A percentile compares a stretch with the other conserved stretches of the same genome.
Evolutionary conservation across 2,113 vertebrate genomes (phyloP).

Genomic region (Cryptotis parvus): DNA sequence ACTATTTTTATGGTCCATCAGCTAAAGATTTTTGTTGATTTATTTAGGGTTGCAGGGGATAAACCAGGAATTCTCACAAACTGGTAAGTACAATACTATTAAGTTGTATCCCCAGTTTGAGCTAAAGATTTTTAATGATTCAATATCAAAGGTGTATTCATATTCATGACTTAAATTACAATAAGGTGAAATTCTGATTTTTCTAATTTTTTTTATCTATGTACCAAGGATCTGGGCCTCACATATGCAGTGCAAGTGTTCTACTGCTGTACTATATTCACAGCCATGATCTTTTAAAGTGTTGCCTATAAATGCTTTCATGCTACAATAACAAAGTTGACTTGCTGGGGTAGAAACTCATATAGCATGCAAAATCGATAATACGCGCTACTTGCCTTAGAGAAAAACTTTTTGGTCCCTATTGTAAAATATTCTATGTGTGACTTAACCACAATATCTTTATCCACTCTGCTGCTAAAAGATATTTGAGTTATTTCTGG

Average conservation of each 20-base stretch:
- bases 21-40: too few species aligned
- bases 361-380: neutral
- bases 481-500: constrained; percentile 1
- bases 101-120: too few species aligned
- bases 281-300: neutral
- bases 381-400: neutral
- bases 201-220: neutral
- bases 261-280: too few species aligned
- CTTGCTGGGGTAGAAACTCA: neutral
- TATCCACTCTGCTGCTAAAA: constrained; percentile 16
- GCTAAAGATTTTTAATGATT: neutral
- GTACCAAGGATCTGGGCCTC: too few species aligned
- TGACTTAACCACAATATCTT: neutral
- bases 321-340: neutral
- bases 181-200: neutral
- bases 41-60: too few species aligned
- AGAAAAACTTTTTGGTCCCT: constrained; percentile 4
- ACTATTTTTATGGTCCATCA: too few species aligned
- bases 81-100: too few species aligned
- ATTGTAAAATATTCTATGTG: neutral
- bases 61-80: too few species aligned
- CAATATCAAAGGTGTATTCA: constrained; percentile 37
- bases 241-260: too few species aligned
- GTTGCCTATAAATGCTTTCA: neutral
- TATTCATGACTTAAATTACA: constrained; percentile 42